These are phyloP conservation scores for Leptobrachium leishanense DNA, from an alignment of 2,113 vertebrate species.

Conservation along the genomic window DNA sequence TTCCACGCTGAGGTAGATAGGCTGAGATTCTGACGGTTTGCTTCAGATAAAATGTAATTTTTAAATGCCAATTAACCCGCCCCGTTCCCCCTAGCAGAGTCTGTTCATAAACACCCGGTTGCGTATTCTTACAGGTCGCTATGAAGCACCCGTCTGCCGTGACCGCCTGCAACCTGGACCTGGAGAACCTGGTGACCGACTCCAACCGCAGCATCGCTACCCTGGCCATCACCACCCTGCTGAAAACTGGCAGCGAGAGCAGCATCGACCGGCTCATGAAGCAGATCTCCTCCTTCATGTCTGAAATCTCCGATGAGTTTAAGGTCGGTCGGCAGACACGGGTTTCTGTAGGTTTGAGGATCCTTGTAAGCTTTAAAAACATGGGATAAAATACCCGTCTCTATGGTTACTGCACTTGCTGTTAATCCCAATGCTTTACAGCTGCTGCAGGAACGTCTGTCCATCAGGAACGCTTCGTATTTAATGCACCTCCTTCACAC, in stretches of 20 bases:
- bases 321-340: constrained; percentile 60
- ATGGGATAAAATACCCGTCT: too few species aligned
- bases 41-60: too few species aligned
- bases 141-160: constrained; percentile 81
- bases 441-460: too few species aligned
- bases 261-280: constrained; percentile 83
- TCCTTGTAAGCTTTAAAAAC: too few species aligned
- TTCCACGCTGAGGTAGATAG: too few species aligned
- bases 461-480: too few species aligned
- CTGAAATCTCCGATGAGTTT: constrained; percentile 80
- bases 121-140: constrained; percentile 64
- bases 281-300: constrained; percentile 82
- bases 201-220: constrained; percentile 80
- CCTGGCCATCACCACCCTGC: constrained; percentile 75
- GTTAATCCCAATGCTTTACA: too few species aligned
- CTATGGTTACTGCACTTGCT: too few species aligned
- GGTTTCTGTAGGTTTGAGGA: too few species aligned
- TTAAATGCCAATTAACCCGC: too few species aligned
- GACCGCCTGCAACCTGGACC: constrained; percentile 77
- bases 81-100: too few species aligned
- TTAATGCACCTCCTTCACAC: too few species aligned
- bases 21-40: background rate
- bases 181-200: constrained; percentile 79
- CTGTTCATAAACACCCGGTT: background rate
- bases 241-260: constrained; percentile 78